Evolutionary conservation across 1,140 invertebrate genomes (phyloP).

Genomic region (Drosophila hydei): DNA sequence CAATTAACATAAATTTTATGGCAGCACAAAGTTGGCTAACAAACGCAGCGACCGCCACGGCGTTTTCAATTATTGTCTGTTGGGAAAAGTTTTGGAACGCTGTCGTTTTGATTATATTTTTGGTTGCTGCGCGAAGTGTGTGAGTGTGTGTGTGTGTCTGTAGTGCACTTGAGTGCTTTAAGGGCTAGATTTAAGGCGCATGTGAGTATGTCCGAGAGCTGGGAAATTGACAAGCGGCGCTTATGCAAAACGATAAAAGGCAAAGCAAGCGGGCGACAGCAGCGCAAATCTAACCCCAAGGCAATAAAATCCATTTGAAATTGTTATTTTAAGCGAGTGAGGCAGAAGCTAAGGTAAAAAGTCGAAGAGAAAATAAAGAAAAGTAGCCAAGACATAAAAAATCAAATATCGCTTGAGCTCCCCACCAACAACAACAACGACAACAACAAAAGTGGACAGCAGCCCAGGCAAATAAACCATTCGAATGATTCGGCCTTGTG

Average conservation of each 20-base stretch:
- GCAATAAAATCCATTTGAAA: slow-evolving; percentile 82
- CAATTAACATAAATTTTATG: slow-evolving; percentile 80
- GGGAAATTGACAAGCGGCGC: slow-evolving; percentile 67
- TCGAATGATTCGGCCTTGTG: slow-evolving; percentile 27
- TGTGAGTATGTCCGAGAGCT: slow-evolving; percentile 45
- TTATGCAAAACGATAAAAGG: slow-evolving; percentile 78
- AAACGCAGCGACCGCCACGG: slow-evolving; percentile 37
- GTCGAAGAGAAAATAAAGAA: slow-evolving; percentile 26
- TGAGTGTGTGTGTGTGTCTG: slow-evolving; percentile 9
- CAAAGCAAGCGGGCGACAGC: slow-evolving; percentile 2
- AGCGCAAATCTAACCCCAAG: slow-evolving; percentile 66
- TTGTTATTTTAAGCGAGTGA: slow-evolving; percentile 77
- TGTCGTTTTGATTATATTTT: slow-evolving; percentile 33
- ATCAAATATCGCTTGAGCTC: slow-evolving; percentile 68
- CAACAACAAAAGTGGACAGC: slow-evolving; percentile 28
- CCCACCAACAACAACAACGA: neutral
- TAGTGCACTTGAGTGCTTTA: slow-evolving; percentile 55
- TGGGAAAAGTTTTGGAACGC: slow-evolving; percentile 52
- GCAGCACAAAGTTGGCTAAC: slow-evolving; percentile 58
- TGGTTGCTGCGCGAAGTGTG: slow-evolving; percentile 14
- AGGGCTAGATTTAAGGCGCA: slow-evolving; percentile 46
- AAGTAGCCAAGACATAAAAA: slow-evolving; percentile 67
- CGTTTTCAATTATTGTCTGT: slow-evolving; percentile 77
- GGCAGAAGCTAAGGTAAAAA: slow-evolving; percentile 32
- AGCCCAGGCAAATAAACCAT: slow-evolving; percentile 50